phyloP scores from a whole-genome alignment of 2,797 vertebrate genomes.

The Alauda arvensis region DNA sequence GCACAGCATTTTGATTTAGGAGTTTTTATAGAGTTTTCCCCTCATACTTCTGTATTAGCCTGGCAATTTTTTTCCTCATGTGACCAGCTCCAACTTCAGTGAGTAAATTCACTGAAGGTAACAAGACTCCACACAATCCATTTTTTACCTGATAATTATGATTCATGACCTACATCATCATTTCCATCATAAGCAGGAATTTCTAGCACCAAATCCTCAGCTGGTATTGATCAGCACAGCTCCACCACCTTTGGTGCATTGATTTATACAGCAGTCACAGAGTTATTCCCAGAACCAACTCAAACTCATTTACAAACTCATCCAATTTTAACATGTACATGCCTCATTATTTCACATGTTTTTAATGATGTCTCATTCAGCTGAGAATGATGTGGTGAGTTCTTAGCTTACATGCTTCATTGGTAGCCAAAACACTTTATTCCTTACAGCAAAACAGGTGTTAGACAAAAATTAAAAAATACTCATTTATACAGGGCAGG shows the following conservation, averaged over 20 bases:
- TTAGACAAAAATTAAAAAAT: conserved; percentile 51
- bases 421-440: conserved; percentile 67
- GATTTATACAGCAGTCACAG: conserved; percentile 19
- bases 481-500: conserved; percentile 24
- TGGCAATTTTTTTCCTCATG: neutral
- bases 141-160: neutral
- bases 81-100: neutral
- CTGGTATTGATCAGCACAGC: conserved; percentile 27
- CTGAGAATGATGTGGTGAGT: conserved; percentile 54
- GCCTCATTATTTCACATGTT: conserved; percentile 42
- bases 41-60: neutral
- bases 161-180: neutral
- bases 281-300: conserved; percentile 17
- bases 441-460: conserved; percentile 72
- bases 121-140: neutral
- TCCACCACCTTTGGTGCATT: neutral
- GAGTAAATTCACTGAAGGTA: neutral
- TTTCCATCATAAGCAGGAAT: neutral
- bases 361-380: conserved; percentile 52
- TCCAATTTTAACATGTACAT: conserved; percentile 24
- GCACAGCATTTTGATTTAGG: neutral
- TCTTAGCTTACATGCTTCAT: conserved; percentile 63
- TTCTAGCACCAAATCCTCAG: neutral
- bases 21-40: neutral
- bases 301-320: conserved; percentile 36